Evolutionary conservation across 2,797 vertebrate species (phyloP).

Genomic region (Sciurus carolinensis): DNA sequence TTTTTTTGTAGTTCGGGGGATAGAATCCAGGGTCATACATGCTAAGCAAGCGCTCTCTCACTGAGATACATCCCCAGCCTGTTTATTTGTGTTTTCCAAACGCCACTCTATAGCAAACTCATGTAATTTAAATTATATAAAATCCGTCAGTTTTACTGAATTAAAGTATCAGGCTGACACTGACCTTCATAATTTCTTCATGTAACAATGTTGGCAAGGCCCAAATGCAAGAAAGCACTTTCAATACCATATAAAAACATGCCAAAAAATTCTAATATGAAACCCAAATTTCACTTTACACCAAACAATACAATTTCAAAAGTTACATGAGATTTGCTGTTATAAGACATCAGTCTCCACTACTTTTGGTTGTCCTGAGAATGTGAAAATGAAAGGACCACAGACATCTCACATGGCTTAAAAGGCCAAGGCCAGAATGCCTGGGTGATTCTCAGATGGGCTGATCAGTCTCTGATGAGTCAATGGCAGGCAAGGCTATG

Average conservation of each 20-base stretch:
- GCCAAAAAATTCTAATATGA: not conserved
- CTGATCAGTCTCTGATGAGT: conserved; percentile 50
- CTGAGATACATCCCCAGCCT: not conserved
- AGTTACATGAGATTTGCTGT: not conserved
- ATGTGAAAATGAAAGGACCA: not conserved
- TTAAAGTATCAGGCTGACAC: not conserved
- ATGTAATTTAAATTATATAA: conserved; percentile 50
- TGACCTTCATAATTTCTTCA: not conserved
- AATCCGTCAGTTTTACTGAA: not conserved
- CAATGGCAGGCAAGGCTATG: not conserved
- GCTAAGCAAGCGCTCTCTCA: not conserved
- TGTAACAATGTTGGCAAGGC: not conserved
- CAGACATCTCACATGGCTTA: not conserved
- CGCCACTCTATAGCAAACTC: not conserved
- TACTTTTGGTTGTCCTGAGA: not conserved
- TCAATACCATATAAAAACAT: not conserved
- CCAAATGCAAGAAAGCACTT: not conserved
- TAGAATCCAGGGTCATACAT: not conserved
- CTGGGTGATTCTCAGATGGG: not conserved
- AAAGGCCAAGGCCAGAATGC: not conserved
- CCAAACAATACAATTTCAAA: not conserved
- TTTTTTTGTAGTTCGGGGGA: not conserved
- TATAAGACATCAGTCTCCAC: not conserved
- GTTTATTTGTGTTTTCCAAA: conserved; percentile 12
- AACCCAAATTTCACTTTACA: conserved; percentile 18